A percentile compares a stretch with the other conserved stretches of the same genome.
phyloP scores from a whole-genome alignment of 1,140 invertebrate genomes.

The Frieseomelitta varia region DNA sequence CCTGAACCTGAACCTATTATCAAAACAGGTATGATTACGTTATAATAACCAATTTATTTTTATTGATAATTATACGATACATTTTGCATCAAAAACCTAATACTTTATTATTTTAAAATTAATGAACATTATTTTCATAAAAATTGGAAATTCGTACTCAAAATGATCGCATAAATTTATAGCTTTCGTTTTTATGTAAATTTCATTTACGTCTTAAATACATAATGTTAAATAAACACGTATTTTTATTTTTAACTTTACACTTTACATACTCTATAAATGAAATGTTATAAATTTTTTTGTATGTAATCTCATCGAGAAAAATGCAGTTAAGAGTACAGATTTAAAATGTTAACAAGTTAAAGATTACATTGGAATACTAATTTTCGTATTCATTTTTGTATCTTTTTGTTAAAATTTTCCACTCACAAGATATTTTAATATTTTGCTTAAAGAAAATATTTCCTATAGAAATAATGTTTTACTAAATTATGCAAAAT shows the following conservation, averaged over 20 bases:
- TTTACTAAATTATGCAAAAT: neutral
- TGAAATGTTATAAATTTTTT: neutral
- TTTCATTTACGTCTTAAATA: neutral
- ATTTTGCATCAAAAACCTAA: neutral
- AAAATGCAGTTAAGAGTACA: neutral
- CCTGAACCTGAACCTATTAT: conserved; percentile 84
- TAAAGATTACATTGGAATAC: neutral
- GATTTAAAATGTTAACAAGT: neutral
- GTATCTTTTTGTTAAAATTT: neutral
- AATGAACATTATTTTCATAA: neutral
- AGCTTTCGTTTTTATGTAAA: neutral
- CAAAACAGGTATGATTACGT: conserved; percentile 72
- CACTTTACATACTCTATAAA: neutral
- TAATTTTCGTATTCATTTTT: neutral
- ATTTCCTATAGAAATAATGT: neutral
- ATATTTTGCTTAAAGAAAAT: neutral
- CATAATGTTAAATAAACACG: conserved; percentile 16
- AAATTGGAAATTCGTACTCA: neutral
- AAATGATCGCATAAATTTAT: neutral
- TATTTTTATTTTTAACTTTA: neutral
- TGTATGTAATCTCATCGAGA: neutral
- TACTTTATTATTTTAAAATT: neutral
- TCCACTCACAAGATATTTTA: neutral
- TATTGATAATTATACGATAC: neutral
- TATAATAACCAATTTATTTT: conserved; percentile 13